Evolutionary conservation across 2,888 invertebrate species (phyloP), one percentile per base, ranked within the genome.

Genomic region (Omphaloscelis lunosa): DNA sequence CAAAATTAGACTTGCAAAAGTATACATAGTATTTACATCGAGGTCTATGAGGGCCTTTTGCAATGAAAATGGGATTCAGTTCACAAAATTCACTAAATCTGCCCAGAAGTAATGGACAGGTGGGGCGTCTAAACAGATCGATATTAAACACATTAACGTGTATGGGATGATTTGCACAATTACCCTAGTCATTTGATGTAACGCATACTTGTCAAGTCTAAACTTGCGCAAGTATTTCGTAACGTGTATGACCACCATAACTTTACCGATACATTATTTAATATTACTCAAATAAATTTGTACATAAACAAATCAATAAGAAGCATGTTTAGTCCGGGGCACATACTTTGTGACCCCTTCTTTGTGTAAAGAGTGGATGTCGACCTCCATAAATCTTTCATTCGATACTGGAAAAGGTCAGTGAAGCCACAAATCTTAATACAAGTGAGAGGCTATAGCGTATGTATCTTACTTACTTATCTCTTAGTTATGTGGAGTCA

Each of bases 321-420:
- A 41, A 29, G 27, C 48, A 41, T 77, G 61, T 82, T 87, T 73
- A 67, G 79, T 70, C 23, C 59, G 29, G 61, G 67, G 88, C 82
- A 88, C 83, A 58, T 91, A 91, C 89, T 87, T 88, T 84, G 84
- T 86, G 88, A 86, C 86, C 83, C 80, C 82, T 84, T 88, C 89
- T 89, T 90, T 92, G 90, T 91, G 89, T 90, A 91, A 91, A 92
- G 92, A 93, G 92, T 92, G 89, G 89, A 91, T 90, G 87, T 90
- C 90, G 93, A 93, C 94, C 94, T 89, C 93, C 89, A 95, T 95
- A 95, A 95, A 95, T 95, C 94, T 93, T 91, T 87, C 89, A 90
- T 93, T 92, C 91, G 91, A 91, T 91, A 87, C 87, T 88, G 88
- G 85, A 88, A 80, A 89, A 91, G 93, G 91, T 93, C 93, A 91